Base-by-base conservation (phyloP, 2,797 vertebrate genomes). In the Periophthalmus magnuspinnatus region DNA sequence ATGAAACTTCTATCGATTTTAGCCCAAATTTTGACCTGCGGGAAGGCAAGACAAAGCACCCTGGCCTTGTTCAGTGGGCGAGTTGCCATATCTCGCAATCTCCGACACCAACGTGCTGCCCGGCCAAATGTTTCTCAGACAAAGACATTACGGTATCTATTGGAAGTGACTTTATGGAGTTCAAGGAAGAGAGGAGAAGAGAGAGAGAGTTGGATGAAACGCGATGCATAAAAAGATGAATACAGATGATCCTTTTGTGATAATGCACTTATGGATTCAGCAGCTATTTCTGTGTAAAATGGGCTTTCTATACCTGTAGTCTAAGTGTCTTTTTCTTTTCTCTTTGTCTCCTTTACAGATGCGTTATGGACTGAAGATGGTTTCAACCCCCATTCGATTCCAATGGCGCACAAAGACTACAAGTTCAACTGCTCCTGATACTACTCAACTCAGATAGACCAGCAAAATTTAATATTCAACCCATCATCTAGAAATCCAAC, bases 311-410 rank as follows among this genome's bases (percentile, higher is more conserved):
- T 73, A 68, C 47, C 82, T 77, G 75, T 68, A 79, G 77, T 78
- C 84, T 90, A 52, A 91, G 90, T 83, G 64, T 57, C 70, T 68
- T 76, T 79, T 84, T 74, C 87, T 76, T 77, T 75, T 85, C 33
- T 90, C 77, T 90, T 90, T 88, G 81, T 85, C 83, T 75, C 79
- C 60, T 67, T 67, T 71, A 56, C 90, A 95, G 94, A 94, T 93
- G 93, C 83, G 78, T 88, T 83, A 77, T 81, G 84, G 89, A 88
- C 84, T 78, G 78, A 82, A 78, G 69, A 74, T 84, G 85, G 88
- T 82, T 88, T 72, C 33, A 75, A 84, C 82, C 91, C 78, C 73
- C 88, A 1, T 68, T 79, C 85, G 79, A 77, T 81, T 75, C 86
- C 89, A 85, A 70, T 76, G 85, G 84, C 65, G 87, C 86, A 83